Evolutionary conservation across 2,113 vertebrate species (phyloP), one percentile per base, ranked within the genome.

Genomic region (Epinephelus lanceolatus): DNA sequence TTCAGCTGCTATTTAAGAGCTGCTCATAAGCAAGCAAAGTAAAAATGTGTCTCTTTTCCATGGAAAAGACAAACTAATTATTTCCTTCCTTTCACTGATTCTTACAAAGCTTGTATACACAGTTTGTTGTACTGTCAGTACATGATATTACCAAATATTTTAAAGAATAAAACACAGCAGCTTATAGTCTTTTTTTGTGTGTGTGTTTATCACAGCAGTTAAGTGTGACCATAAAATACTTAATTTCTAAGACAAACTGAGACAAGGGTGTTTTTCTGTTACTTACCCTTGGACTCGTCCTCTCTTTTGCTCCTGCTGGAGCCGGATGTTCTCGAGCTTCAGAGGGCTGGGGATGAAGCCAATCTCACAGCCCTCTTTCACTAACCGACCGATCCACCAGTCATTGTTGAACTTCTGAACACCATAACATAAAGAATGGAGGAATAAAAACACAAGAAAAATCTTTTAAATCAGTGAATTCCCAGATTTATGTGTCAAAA

Each of bases 361-460:
- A 55, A 99, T 99, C 93, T 99, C 98, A n/a, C 98, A 99, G 93
- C 98, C 98, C 91, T 99, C 98, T 86, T 99, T 99, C 59, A 99
- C 98, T 89, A 99, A 95, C 76, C 98, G 95, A 62, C 98, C 98
- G 87, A 99, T 99, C 98, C 98, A 99, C 98, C 98, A 99, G 94
- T 99, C 98, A 52, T 99, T 99, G 91, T 99, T 99, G 76, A 99
- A 99, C 88, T 99, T 99, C 98, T 99, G 94, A 33, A 76, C 14
- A 27, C 2, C 11, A 3, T 2, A 33, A 68, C 0, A 1, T 0
- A 18, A 30, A 51, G 49, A 12, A 45, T 23, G 18, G n/a, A 52
- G 60, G 3, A 21, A 71, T 1, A 19, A 56, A 30, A 25, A 67
- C 37, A 23, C 2, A 18, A 62, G 7, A 17, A 52, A 12, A 14